Evolutionary conservation across 1,140 invertebrate genomes (phyloP).

Genomic region (Lysiphlebus fabarum): DNA sequence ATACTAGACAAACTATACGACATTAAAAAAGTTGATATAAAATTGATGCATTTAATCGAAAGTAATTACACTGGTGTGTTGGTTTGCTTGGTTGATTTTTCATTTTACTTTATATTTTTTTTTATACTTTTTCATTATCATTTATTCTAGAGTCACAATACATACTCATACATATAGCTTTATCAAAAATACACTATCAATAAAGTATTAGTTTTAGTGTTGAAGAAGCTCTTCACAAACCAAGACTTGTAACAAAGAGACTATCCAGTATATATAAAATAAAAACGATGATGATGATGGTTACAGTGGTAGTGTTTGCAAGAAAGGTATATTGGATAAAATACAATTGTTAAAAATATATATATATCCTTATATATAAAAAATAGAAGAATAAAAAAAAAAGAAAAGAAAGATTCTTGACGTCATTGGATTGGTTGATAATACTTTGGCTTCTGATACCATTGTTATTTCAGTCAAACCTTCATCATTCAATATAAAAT

Average conservation of each 20-base stretch:
- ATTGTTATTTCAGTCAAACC: slow-evolving; percentile 23
- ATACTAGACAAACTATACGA: background rate
- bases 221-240: slow-evolving; percentile 5
- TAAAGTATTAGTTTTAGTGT: slow-evolving; percentile 25
- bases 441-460: slow-evolving; percentile 21
- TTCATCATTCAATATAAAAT: background rate
- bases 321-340: slow-evolving; percentile 9
- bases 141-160: background rate
- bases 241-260: slow-evolving; percentile 6
- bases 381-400: background rate
- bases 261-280: background rate
- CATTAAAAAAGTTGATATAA: slow-evolving; percentile 14
- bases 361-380: too few species aligned
- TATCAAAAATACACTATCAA: slow-evolving; percentile 16
- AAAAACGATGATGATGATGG: too few species aligned
- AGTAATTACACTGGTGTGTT: slow-evolving; percentile 26
- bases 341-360: slow-evolving; percentile 1
- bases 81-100: too few species aligned
- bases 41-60: slow-evolving; percentile 24
- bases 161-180: too few species aligned
- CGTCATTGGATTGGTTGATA: slow-evolving; percentile 10
- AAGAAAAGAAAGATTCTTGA: background rate
- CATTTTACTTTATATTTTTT: slow-evolving; percentile 15
- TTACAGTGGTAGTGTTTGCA: background rate
- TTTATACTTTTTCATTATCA: slow-evolving; percentile 11